Percentiles rank a stretch among this genome's conserved stretches.
phyloP scores from a whole-genome alignment of 2,797 vertebrate genomes.

The Anguilla pacifica region DNA sequence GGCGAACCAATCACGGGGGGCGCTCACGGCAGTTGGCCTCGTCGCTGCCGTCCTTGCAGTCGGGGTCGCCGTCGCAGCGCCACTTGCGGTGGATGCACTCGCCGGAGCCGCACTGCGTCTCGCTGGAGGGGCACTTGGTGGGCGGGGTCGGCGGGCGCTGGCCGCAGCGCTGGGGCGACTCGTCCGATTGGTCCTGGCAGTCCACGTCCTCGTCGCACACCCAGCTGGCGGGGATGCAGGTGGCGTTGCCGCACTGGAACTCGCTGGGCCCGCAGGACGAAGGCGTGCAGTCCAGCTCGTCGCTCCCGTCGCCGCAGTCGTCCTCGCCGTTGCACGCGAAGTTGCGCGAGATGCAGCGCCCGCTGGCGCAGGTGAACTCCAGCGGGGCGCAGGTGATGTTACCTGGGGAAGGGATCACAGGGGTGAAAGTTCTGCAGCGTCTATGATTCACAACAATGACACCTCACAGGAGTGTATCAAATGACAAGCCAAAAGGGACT shows the following conservation, averaged over 20 bases:
- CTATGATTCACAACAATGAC: too few species aligned
- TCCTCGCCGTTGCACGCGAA: conserved; percentile 95
- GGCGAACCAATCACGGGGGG: background rate
- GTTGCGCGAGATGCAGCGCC: conserved; percentile 88
- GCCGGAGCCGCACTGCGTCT: conserved; percentile 87
- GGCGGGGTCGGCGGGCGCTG: conserved; percentile 78
- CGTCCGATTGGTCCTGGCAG: conserved; percentile 92
- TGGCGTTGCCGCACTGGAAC: conserved; percentile 88
- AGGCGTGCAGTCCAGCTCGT: conserved; percentile 84
- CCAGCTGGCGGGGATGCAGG: conserved; percentile 91
- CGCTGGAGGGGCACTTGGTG: conserved; percentile 79
- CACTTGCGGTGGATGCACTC: conserved; percentile 96
- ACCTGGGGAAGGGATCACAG: conserved; percentile 63
- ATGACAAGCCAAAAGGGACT: too few species aligned
- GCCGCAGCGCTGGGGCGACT: conserved; percentile 87
- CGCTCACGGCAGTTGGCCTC: conserved; percentile 92
- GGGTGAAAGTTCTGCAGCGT: too few species aligned
- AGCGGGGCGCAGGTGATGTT: conserved; percentile 89
- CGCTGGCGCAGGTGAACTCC: conserved; percentile 91
- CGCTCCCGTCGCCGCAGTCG: conserved; percentile 89
- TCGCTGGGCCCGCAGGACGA: conserved; percentile 86
- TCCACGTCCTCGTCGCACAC: conserved; percentile 94
- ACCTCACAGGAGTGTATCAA: too few species aligned
- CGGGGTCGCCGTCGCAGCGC: conserved; percentile 92
- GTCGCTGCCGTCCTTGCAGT: conserved; percentile 96